These are phyloP conservation scores for Hipparchia semele DNA, from an alignment of 2,888 invertebrate genomes.

Conservation along the genomic window DNA sequence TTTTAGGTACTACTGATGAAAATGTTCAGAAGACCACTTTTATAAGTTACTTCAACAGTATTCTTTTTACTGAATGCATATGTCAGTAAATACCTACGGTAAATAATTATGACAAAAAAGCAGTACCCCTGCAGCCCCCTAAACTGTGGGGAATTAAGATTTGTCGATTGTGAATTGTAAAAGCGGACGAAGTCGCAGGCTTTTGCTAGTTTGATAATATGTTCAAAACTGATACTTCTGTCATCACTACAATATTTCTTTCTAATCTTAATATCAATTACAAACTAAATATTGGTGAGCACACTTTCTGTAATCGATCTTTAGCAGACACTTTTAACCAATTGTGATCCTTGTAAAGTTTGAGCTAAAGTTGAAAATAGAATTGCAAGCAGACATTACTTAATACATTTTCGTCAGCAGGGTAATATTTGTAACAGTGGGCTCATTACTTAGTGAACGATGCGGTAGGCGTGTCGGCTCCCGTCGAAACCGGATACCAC, in stretches of 20 bases:
- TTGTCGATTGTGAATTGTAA: too few species aligned
- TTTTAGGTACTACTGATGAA: too few species aligned
- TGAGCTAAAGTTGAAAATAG: conserved; percentile 10
- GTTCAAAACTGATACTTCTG: too few species aligned
- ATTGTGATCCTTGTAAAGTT: neutral
- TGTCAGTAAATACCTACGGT: too few species aligned
- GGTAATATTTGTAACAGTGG: conserved; percentile 60
- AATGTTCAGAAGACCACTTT: too few species aligned
- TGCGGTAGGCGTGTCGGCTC: conserved; percentile 68
- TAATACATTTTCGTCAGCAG: conserved; percentile 18
- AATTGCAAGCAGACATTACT: neutral
- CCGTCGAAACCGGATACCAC: conserved; percentile 75
- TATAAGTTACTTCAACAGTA: too few species aligned
- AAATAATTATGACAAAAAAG: too few species aligned
- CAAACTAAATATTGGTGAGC: conserved; percentile 21
- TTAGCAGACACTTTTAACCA: neutral
- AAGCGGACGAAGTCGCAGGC: too few species aligned
- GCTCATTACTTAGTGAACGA: conserved; percentile 77
- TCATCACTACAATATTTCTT: neutral
- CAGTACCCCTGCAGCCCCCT: too few species aligned
- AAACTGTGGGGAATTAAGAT: too few species aligned
- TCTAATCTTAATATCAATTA: conserved; percentile 20
- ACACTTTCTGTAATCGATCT: conserved; percentile 11
- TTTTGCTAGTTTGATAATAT: too few species aligned
- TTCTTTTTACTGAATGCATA: too few species aligned